Evolutionary conservation across 2,888 invertebrate species (phyloP).

Genomic region (Gastrophysa polygoni): DNA sequence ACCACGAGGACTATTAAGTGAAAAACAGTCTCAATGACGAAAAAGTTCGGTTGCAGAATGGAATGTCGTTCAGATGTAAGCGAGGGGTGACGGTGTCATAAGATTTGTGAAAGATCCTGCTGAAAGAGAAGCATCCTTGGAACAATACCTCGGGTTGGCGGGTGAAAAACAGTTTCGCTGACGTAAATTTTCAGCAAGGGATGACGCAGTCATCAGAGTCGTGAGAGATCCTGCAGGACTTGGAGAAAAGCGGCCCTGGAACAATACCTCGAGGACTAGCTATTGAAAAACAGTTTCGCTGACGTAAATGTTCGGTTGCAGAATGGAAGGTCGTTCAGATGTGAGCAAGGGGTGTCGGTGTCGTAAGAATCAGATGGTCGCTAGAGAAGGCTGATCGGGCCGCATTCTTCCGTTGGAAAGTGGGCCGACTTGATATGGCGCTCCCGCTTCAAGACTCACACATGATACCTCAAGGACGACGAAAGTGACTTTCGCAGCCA

Average conservation of each 20-base stretch:
- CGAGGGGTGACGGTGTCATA: conserved; percentile 41
- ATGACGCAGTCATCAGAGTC: conserved; percentile 39
- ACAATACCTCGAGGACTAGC: too few relatives aligned
- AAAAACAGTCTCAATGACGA: too few relatives aligned
- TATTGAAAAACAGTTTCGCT: too few relatives aligned
- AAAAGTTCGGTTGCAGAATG: conserved; percentile 8
- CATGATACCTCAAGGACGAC: conserved; percentile 52
- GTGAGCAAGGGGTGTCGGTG: conserved; percentile 40
- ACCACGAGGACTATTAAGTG: not conserved
- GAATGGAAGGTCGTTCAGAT: conserved; percentile 8
- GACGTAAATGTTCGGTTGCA: conserved; percentile 4
- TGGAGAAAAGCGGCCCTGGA: too few relatives aligned
- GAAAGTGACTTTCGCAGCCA: conserved; percentile 54
- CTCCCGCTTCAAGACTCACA: conserved; percentile 8
- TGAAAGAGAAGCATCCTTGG: too few relatives aligned
- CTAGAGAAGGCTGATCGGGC: conserved; percentile 31
- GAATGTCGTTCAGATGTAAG: conserved; percentile 19
- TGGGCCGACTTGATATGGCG: conserved; percentile 23
- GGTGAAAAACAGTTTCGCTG: too few relatives aligned
- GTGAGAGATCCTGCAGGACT: too few relatives aligned
- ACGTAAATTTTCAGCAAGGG: conserved; percentile 36
- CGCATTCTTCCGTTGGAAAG: conserved; percentile 38
- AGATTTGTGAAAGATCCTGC: too few relatives aligned
- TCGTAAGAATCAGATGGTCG: conserved; percentile 41
- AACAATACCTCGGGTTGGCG: too few relatives aligned